Evolutionary conservation across 2,797 vertebrate genomes (phyloP).

Genomic region (Pristis pectinata): DNA sequence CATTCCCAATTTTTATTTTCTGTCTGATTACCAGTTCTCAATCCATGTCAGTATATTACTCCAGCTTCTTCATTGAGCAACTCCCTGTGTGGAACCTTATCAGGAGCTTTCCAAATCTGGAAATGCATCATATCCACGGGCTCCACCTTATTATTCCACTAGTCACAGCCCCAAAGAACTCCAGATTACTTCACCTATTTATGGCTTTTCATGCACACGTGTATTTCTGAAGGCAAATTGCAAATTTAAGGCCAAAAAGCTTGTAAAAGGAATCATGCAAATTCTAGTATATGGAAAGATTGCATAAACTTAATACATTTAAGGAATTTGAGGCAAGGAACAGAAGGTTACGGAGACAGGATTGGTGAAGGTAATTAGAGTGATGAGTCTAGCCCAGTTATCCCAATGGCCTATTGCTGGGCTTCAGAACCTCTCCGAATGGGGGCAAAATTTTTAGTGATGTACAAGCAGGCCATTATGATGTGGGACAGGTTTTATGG

Average conservation of each 20-base stretch:
- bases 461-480: background rate
- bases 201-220: background rate
- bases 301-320: background rate
- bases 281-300: background rate
- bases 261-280: background rate
- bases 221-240: background rate
- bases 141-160: too few relatives aligned
- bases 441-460: background rate
- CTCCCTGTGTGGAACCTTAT: background rate
- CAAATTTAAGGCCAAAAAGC: background rate
- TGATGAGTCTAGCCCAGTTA: too few relatives aligned
- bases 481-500: background rate
- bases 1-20: too few relatives aligned
- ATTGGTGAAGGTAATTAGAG: background rate
- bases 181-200: background rate
- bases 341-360: background rate
- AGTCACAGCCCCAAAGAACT: too few relatives aligned
- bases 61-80: too few relatives aligned
- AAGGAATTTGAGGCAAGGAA: background rate
- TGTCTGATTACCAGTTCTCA: too few relatives aligned
- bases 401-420: background rate
- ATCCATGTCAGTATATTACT: too few relatives aligned
- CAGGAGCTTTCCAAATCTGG: too few relatives aligned
- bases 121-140: too few relatives aligned
- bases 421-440: background rate